A percentile compares a stretch with the other conserved stretches of the same genome.
Conservation (phyloP, 2,888 invertebrate species). For the Dysmachus trigonus region DNA sequence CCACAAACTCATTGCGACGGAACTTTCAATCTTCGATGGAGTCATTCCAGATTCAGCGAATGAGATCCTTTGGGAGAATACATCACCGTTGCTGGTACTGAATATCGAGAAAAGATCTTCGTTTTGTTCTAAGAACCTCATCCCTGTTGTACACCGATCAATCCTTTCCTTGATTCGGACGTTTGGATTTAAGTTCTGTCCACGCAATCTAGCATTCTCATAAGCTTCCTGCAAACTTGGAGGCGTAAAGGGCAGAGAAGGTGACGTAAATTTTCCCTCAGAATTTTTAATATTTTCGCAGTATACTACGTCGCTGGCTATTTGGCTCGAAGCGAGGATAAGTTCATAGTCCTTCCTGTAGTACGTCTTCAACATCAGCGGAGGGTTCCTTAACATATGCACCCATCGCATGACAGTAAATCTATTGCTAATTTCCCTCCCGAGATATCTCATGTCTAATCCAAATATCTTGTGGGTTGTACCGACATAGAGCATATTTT, state of each 20-base stretch:
- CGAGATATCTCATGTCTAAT: constrained; percentile 56
- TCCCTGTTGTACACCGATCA: constrained; percentile 56
- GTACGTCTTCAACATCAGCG: constrained; percentile 55
- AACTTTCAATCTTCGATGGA: background rate
- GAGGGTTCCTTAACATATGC: constrained; percentile 58
- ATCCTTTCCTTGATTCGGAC: constrained; percentile 56
- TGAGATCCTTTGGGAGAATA: constrained; percentile 50
- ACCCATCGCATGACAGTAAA: constrained; percentile 57
- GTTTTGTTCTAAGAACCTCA: constrained; percentile 53
- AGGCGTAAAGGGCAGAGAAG: constrained; percentile 57
- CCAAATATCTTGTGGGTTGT: constrained; percentile 60
- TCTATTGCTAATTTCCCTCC: constrained; percentile 50
- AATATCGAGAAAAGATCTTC: constrained; percentile 54
- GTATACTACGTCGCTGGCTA: constrained; percentile 56
- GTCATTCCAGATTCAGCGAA: background rate
- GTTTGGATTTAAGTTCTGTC: constrained; percentile 54
- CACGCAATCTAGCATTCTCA: constrained; percentile 52
- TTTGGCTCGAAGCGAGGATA: constrained; percentile 55
- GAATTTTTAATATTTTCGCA: constrained; percentile 53
- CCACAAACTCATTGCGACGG: background rate
- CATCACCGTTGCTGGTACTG: constrained; percentile 59
- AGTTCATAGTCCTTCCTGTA: constrained; percentile 54
- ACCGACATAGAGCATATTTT: constrained; percentile 58
- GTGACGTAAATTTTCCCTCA: constrained; percentile 39
- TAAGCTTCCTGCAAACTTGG: constrained; percentile 55